phyloP scores from a whole-genome alignment of 2,888 invertebrate genomes.

The Gari tellinella region DNA sequence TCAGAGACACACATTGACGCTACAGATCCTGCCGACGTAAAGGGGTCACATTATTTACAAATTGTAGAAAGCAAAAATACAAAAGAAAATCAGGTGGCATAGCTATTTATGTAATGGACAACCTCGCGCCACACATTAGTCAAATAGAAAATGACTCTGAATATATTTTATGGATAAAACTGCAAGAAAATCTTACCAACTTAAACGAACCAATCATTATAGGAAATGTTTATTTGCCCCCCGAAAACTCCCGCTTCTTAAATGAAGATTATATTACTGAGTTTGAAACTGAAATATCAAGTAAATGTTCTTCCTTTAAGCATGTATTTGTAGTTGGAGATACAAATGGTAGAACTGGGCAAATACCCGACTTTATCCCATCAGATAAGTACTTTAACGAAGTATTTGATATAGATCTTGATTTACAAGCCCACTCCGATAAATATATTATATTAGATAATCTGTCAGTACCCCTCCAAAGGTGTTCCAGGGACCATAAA shows the following conservation, averaged over 20 bases:
- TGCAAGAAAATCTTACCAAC: not conserved
- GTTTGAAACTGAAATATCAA: not conserved
- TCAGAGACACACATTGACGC: slow-evolving; percentile 3
- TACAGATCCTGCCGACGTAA: not conserved
- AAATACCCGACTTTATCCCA: not conserved
- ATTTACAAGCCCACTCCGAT: not conserved
- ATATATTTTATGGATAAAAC: slow-evolving; percentile 1
- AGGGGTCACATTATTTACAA: not conserved
- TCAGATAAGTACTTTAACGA: not conserved
- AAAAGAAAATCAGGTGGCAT: slow-evolving; percentile 4
- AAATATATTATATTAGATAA: not conserved
- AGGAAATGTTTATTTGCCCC: slow-evolving; percentile 11
- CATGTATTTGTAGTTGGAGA: not conserved
- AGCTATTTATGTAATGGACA: not conserved
- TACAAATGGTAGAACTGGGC: slow-evolving; percentile 4
- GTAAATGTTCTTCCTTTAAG: not conserved
- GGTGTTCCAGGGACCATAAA: slow-evolving; percentile 7
- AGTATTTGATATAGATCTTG: not conserved
- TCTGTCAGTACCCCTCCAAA: not conserved
- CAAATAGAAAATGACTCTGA: not conserved
- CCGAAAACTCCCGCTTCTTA: not conserved
- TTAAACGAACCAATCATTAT: too few species aligned
- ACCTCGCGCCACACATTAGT: not conserved
- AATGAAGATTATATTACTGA: not conserved
- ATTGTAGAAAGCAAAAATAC: not conserved